Percentiles rank a stretch among this genome's conserved stretches.
phyloP scores from a whole-genome alignment of 2,113 vertebrate genomes.

The Centrocercus urophasianus region DNA sequence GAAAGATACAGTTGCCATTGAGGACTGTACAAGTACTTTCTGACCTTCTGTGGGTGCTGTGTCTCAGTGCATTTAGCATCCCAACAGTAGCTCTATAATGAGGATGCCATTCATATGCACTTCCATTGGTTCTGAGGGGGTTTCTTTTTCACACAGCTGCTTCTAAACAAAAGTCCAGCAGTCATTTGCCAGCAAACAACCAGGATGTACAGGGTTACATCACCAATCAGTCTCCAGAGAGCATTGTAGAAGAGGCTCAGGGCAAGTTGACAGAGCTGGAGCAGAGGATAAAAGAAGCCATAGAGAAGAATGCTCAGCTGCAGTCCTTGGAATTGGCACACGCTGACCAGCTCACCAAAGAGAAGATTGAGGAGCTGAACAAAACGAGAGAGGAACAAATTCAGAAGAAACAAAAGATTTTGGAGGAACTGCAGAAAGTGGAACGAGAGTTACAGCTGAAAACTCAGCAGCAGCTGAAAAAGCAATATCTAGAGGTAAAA shows the following conservation, averaged over 20 bases:
- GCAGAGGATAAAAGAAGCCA: slow-evolving; percentile 98
- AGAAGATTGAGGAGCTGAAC: slow-evolving; percentile 99
- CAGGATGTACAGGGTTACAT: slow-evolving; percentile 89
- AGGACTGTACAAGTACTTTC: slow-evolving; percentile 42
- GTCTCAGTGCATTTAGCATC: slow-evolving; percentile 69
- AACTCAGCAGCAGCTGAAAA: slow-evolving; percentile 99
- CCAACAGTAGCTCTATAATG: slow-evolving; percentile 79
- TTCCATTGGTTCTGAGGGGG: slow-evolving; percentile 85
- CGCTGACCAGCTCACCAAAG: slow-evolving; percentile 99
- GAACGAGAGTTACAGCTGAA: slow-evolving; percentile 98
- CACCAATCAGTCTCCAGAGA: slow-evolving; percentile 96
- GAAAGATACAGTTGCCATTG: slow-evolving; percentile 32
- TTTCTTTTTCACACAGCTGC: slow-evolving; percentile 90
- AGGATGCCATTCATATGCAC: slow-evolving; percentile 83
- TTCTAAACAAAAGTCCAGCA: slow-evolving; percentile 96
- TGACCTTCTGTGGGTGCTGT: slow-evolving; percentile 63
- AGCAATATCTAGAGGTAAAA: slow-evolving; percentile 99
- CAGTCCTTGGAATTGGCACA: slow-evolving; percentile 98
- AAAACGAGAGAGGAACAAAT: slow-evolving; percentile 99
- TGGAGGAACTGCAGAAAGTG: slow-evolving; percentile 99
- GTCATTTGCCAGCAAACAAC: slow-evolving; percentile 87
- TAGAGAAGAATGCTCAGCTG: slow-evolving; percentile 98
- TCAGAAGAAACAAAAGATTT: slow-evolving; percentile 99
- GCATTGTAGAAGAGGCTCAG: slow-evolving; percentile 99
- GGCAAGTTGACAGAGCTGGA: slow-evolving; percentile 99